Percentiles rank a stretch among this genome's conserved stretches.
phyloP scores from a whole-genome alignment of 1,140 invertebrate genomes.

The Scaptomyza montana region DNA sequence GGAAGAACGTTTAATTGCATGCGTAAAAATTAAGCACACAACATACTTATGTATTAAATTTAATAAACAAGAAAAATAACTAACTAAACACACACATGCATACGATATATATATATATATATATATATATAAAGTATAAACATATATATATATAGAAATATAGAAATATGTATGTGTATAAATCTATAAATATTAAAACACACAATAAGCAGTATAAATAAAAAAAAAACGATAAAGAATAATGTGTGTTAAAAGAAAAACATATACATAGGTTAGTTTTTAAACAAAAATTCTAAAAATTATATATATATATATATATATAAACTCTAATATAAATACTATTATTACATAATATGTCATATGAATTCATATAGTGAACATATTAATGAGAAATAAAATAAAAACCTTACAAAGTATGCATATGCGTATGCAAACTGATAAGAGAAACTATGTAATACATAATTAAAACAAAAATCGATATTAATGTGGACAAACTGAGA shows the following conservation, averaged over 20 bases:
- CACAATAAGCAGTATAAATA: constrained; percentile 12
- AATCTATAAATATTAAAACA: constrained; percentile 23
- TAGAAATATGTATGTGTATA: constrained; percentile 28
- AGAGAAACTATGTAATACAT: constrained; percentile 53
- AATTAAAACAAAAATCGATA: constrained; percentile 44
- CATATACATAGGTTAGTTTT: constrained; percentile 63
- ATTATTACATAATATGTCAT: constrained; percentile 54
- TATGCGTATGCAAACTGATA: constrained; percentile 38
- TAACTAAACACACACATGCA: constrained; percentile 62
- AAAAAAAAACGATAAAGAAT: constrained; percentile 26
- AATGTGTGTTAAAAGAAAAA: constrained; percentile 64
- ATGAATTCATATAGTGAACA: constrained; percentile 62
- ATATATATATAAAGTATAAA: constrained; percentile 7
- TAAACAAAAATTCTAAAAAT: constrained; percentile 60
- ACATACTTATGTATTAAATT: constrained; percentile 78
- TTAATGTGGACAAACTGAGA: constrained; percentile 51
- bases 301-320: constrained; percentile 18
- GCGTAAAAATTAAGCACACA: constrained; percentile 63
- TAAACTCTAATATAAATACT: constrained; percentile 48
- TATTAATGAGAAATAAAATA: constrained; percentile 14
- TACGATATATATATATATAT: constrained; percentile 53
- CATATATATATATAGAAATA: constrained; percentile 40
- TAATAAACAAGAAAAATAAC: constrained; percentile 44
- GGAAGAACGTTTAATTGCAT: constrained; percentile 23
- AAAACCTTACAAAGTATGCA: constrained; percentile 45